phyloP scores from a whole-genome alignment of 2,113 vertebrate species.

The Phalacrocorax pelagicus region DNA sequence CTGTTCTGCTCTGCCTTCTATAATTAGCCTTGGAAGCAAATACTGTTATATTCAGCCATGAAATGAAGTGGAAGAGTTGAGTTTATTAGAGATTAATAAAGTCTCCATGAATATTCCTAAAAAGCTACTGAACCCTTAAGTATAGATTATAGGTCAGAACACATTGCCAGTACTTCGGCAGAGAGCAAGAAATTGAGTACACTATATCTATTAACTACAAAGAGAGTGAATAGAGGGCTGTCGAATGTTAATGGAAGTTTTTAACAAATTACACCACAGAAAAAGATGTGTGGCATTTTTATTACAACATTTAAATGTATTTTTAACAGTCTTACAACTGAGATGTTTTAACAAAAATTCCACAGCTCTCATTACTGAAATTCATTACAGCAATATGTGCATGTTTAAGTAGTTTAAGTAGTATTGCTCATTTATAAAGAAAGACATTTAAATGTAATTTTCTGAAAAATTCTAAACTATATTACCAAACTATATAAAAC shows the following conservation, averaged over 20 bases:
- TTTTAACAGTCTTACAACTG: background rate
- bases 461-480: background rate
- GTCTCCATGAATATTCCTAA: conserved; percentile 12
- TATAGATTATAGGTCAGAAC: conserved; percentile 33
- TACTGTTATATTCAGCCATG: conserved; percentile 8
- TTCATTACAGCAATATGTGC: background rate
- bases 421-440: background rate
- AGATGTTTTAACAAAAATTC: background rate
- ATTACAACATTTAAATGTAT: background rate
- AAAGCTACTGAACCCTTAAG: conserved; percentile 36
- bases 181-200: conserved; percentile 21
- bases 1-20: conserved; percentile 29
- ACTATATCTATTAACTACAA: conserved; percentile 8
- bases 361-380: background rate
- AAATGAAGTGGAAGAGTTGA: conserved; percentile 50
- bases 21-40: conserved; percentile 56
- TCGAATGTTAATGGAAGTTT: background rate
- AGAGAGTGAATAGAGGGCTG: background rate
- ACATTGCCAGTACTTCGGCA: background rate
- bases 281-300: background rate
- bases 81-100: conserved; percentile 57
- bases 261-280: background rate
- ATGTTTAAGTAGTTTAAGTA: background rate
- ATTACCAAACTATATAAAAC: background rate
- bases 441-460: background rate